Evolutionary conservation across 2,113 vertebrate species (phyloP).

Genomic region (Phrynocephalus versicolor): DNA sequence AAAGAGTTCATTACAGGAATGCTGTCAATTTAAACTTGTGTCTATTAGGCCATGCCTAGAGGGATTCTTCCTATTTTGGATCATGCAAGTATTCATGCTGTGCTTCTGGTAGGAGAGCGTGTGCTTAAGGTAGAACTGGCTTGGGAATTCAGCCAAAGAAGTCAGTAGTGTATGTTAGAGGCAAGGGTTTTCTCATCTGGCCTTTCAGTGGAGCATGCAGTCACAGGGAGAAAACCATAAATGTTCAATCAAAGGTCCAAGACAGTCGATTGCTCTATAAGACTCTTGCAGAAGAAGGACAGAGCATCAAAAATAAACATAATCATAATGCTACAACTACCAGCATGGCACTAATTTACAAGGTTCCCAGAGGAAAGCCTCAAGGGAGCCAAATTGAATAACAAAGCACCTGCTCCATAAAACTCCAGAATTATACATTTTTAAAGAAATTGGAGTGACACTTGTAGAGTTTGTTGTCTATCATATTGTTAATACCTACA

Average conservation of each 20-base stretch:
- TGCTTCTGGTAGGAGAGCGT: slow-evolving; percentile 9
- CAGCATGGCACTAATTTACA: not conserved
- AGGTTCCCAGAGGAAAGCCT: not conserved
- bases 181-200: not conserved
- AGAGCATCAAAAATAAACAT: not conserved
- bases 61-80: slow-evolving; percentile 16
- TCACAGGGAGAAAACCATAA: not conserved
- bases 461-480: not conserved
- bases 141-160: slow-evolving; percentile 9
- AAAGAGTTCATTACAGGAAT: slow-evolving; percentile 60
- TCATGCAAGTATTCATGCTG: slow-evolving; percentile 10
- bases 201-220: not conserved
- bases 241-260: not conserved
- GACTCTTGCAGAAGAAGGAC: not conserved
- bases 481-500: not conserved
- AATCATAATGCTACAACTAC: not conserved
- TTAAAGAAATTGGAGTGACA: no score
- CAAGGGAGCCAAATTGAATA: not conserved
- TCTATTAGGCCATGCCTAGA: slow-evolving; percentile 39
- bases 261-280: not conserved
- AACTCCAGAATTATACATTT: not conserved
- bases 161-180: not conserved
- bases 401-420: not conserved
- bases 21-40: slow-evolving; percentile 48
- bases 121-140: slow-evolving; percentile 7